phyloP scores from a whole-genome alignment of 2,797 vertebrate genomes.

The Catostomus latipinnis region DNA sequence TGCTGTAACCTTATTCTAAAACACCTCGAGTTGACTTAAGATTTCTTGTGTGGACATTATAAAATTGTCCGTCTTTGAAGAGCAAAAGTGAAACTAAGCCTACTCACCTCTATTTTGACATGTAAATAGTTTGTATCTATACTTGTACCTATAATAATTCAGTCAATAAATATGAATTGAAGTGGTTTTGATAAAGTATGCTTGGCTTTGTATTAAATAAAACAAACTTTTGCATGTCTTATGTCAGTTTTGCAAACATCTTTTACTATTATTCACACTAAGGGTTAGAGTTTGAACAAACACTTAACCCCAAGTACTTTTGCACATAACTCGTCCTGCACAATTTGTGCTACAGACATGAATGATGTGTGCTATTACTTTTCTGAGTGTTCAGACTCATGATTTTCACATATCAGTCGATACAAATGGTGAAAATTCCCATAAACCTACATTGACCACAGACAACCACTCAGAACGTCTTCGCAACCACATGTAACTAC shows the following conservation, averaged over 20 bases:
- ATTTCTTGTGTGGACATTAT: not conserved
- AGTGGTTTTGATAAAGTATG: conserved; percentile 24
- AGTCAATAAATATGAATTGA: conserved; percentile 49
- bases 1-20: not conserved
- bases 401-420: too few relatives aligned
- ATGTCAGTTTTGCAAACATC: not conserved
- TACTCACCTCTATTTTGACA: not conserved
- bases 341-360: too few relatives aligned
- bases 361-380: too few relatives aligned
- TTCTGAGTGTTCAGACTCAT: too few relatives aligned
- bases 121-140: conserved; percentile 57
- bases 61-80: not conserved
- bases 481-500: too few relatives aligned
- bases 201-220: not conserved
- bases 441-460: too few relatives aligned
- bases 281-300: too few relatives aligned
- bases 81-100: not conserved
- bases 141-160: conserved; percentile 46
- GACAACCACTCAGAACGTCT: too few relatives aligned
- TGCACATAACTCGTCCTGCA: too few relatives aligned
- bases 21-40: not conserved
- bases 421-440: too few relatives aligned
- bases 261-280: not conserved
- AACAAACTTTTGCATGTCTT: not conserved
- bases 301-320: too few relatives aligned